phyloP scores from a whole-genome alignment of 1,140 invertebrate genomes.

The Conus ventricosus region DNA sequence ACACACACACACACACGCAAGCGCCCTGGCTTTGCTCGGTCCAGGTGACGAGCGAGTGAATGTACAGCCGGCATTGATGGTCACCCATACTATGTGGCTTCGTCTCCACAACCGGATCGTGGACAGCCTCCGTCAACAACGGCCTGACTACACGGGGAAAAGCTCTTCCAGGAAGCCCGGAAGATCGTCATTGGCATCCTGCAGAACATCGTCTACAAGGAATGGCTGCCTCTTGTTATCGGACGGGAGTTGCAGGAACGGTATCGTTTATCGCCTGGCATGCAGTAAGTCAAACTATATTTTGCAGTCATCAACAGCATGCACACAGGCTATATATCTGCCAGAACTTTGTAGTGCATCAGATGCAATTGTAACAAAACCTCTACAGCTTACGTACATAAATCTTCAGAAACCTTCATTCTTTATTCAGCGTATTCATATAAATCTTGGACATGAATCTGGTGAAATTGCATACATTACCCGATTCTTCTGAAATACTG shows the following conservation, averaged over 20 bases:
- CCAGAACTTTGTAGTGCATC: too few relatives aligned
- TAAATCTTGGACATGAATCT: too few relatives aligned
- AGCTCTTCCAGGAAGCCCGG: conserved; percentile 86
- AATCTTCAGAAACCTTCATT: too few relatives aligned
- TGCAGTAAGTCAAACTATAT: too few relatives aligned
- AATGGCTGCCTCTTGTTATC: conserved; percentile 76
- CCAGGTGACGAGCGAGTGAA: conserved; percentile 80
- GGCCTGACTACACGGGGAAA: conserved; percentile 91
- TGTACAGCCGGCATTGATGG: conserved; percentile 80
- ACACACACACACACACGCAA: too few relatives aligned
- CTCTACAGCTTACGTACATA: too few relatives aligned
- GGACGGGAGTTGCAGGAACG: not conserved
- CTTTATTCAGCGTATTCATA: too few relatives aligned
- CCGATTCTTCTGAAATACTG: too few relatives aligned
- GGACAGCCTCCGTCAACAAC: conserved; percentile 82
- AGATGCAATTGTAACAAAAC: too few relatives aligned
- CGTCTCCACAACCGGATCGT: conserved; percentile 96
- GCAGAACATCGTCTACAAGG: conserved; percentile 92
- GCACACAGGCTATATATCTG: too few relatives aligned
- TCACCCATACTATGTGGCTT: conserved; percentile 98
- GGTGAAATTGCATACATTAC: too few relatives aligned
- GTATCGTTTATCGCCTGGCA: not conserved
- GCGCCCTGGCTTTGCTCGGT: not conserved
- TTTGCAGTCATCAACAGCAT: too few relatives aligned
- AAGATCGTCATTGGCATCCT: conserved; percentile 94